Evolutionary conservation across 2,888 invertebrate genomes (phyloP).

Genomic region (Uloborus plumipes): DNA sequence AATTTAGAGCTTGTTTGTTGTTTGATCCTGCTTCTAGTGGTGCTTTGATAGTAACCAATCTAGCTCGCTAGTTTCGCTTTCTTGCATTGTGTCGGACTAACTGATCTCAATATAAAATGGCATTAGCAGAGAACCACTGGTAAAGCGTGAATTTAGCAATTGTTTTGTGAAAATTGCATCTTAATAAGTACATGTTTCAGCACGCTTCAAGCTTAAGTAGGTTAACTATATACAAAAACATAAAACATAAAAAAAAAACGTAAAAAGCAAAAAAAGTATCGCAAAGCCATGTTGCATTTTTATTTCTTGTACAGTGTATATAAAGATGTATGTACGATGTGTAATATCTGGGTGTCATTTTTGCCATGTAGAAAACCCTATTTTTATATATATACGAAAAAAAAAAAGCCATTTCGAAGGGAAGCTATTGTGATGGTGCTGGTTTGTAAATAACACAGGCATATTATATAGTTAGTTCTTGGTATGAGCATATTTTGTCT

Average conservation of each 20-base stretch:
- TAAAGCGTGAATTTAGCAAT: neutral
- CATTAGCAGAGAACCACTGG: slow-evolving; percentile 9
- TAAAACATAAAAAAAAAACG: neutral
- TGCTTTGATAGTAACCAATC: too few species aligned
- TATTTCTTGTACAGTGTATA: slow-evolving; percentile 54
- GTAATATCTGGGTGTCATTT: slow-evolving; percentile 43
- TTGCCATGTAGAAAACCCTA: slow-evolving; percentile 54
- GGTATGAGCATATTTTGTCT: slow-evolving; percentile 59
- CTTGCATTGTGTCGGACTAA: too few species aligned
- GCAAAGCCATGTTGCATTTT: slow-evolving; percentile 27
- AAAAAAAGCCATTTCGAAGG: slow-evolving; percentile 60
- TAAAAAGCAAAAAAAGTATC: slow-evolving; percentile 9
- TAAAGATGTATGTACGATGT: slow-evolving; percentile 39
- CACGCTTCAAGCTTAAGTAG: slow-evolving; percentile 54
- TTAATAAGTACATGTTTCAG: slow-evolving; percentile 20
- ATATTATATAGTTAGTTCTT: slow-evolving; percentile 43
- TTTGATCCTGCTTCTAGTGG: too few species aligned
- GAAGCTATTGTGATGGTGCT: slow-evolving; percentile 53
- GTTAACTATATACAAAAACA: neutral
- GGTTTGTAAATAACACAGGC: slow-evolving; percentile 60
- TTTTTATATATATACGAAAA: slow-evolving; percentile 48
- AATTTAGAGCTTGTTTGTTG: too few species aligned
- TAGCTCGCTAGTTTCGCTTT: too few species aligned
- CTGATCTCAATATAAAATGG: too few species aligned
- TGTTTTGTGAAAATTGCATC: slow-evolving; percentile 1